Base-by-base conservation (phyloP, 2,113 vertebrate species). In the Amphilophus citrinellus region DNA sequence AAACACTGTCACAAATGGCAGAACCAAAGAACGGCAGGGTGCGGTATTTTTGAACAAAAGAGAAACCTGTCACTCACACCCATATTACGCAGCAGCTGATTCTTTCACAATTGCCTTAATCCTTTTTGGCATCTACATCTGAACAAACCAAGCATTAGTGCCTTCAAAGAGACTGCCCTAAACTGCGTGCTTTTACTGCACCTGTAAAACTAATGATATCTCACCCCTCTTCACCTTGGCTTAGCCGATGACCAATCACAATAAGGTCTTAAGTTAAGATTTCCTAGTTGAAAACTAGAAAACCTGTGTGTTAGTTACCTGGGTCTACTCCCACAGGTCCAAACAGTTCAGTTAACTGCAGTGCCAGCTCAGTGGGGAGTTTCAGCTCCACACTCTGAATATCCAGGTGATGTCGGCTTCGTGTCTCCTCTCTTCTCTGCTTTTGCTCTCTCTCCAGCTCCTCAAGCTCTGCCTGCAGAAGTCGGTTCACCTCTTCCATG, bases 331-430 rank as follows among this genome's bases (percentile, higher is more conserved):
- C 98, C 79, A 99, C 97, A 58, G 98, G 97, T 22, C 98, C 98
- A 93, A 99, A 99, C 87, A 99, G 96, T 86, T 99, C 98, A 85
- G 91, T 97, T 47, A 99, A 94, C 47, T 99, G 98, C 57, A 99
- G 91, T 11, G 98, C 98, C 92, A 99, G 88, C 88, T 99, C 98
- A 62, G 98, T 97, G 83, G 98, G 96, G 18, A 99, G 95, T 60
- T 96, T 96, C 83, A 99, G 91, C 87, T 99, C 98, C 84, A 99
- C 88, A 57, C 96, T 96, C 89, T 97, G 96, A 90, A 99, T 98
- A 76, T 94, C 94, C 87, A 99, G 85, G 62, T 96, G 87, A 73
- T 73, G 88, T 56, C 14, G 22, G 3, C 59, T 84, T 30, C 68
- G 73, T 62, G 71, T 80, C 83, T 89, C 83, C 47, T 83, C 78